Base-by-base conservation (phyloP, 2,888 invertebrate species). In the Parnassius orleans region DNA sequence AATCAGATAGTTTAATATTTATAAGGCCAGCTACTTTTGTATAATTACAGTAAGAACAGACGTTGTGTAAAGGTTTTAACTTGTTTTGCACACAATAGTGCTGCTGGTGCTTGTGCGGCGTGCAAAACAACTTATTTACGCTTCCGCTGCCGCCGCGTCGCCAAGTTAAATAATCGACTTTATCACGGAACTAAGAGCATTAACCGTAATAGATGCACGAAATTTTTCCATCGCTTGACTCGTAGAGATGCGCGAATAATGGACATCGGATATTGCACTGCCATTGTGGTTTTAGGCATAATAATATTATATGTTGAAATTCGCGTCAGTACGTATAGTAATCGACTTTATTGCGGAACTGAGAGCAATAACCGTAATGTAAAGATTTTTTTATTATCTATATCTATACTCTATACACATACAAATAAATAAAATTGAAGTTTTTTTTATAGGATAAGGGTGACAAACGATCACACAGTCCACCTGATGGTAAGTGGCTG, bases 71-170 rank as follows among this genome's bases (percentile, higher is more conserved):
- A 53, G 57, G 33, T 50, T 59, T 41, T 63, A 59, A 63, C 63
- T 63, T 63, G 59, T 63, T 63, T 63, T 63, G 57, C 50, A 41
- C 63, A 63, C 59, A 63, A 59, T 55, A 52, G 55, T 50, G 3
- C 53, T 43, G 51, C 53, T 43, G 51, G 46, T 41, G 51, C 50
- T 12, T 10, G 55, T 41, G 41, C 52, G 14, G 55, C 47, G 63
- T 56, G 55, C 59, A 63, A 55, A 63, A 63, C 63, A 63, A 63
- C 59, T 63, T 63, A 63, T 59, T 63, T 61, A 61, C 61, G 52
- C 57, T 47, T 15, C 51, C 10, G 11, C 41, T 41, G 12, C 57
- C 44, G 15, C 33, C 56, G 59, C 55, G n/a, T 33, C 56, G 55
- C 58, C 42, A 33, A 42, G 43, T 48, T 44, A 51, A 59, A 44